Percentiles rank a stretch among this genome's conserved stretches.
Evolutionary conservation across 1,140 invertebrate species (phyloP).

Genomic region (Microplitis demolitor): DNA sequence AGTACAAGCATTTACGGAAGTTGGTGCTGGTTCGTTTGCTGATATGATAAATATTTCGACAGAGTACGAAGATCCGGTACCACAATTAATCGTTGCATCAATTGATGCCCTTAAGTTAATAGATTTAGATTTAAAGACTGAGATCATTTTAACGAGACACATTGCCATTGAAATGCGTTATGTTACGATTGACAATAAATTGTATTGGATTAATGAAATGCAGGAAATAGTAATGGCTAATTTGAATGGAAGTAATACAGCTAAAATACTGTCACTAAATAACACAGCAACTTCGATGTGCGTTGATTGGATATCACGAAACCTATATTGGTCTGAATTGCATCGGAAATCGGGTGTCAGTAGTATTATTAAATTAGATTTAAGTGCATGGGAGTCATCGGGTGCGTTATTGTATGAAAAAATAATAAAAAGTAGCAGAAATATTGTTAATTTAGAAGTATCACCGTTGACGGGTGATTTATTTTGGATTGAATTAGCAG

Average conservation of each 20-base stretch:
- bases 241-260: slow-evolving; percentile 62
- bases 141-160: slow-evolving; percentile 64
- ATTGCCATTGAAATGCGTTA: slow-evolving; percentile 70
- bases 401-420: slow-evolving; percentile 56
- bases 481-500: slow-evolving; percentile 72
- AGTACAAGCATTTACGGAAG: slow-evolving; percentile 79
- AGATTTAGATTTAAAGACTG: slow-evolving; percentile 72
- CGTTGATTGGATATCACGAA: slow-evolving; percentile 84
- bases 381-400: slow-evolving; percentile 52
- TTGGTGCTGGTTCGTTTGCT: slow-evolving; percentile 73
- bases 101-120: slow-evolving; percentile 72
- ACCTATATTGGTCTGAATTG: slow-evolving; percentile 79
- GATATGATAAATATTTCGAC: slow-evolving; percentile 67
- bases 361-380: slow-evolving; percentile 49
- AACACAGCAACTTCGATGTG: slow-evolving; percentile 71
- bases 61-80: slow-evolving; percentile 73
- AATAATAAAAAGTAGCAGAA: slow-evolving; percentile 58
- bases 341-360: slow-evolving; percentile 53
- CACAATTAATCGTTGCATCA: slow-evolving; percentile 76
- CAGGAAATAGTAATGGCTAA: slow-evolving; percentile 74
- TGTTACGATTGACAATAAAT: slow-evolving; percentile 70
- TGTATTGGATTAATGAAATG: slow-evolving; percentile 85
- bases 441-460: slow-evolving; percentile 70
- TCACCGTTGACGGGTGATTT: slow-evolving; percentile 73
- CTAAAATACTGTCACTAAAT: slow-evolving; percentile 71